Evolutionary conservation across 2,797 vertebrate genomes (phyloP), one percentile per base, ranked within the genome.

Genomic region (Acipenser transmontanus): DNA sequence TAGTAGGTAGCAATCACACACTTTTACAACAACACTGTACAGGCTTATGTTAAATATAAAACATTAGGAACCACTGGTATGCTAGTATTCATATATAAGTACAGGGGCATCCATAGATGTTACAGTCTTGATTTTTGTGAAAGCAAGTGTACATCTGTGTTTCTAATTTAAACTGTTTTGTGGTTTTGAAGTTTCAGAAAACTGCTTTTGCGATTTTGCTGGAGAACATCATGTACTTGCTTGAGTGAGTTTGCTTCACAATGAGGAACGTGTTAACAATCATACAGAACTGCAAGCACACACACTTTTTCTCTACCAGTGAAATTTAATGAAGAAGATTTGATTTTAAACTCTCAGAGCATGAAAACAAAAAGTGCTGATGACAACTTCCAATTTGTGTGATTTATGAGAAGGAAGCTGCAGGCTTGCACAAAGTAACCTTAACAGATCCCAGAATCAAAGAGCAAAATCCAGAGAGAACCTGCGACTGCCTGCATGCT

Each of bases 321-420:
- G 54, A 57, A 57, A 57, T 7, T 57, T 57, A 57, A 57, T 57
- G 54, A 57, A 57, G 54, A 57, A 57, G 13, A 57, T 13, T n/a
- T n/a, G 54, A 57, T 57, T 1, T 57, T 6, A 57, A 57, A n/a
- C 54, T 57, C 54, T 57, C 6, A n/a, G 54, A 57, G 54, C 54
- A 57, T 57, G 12, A 57, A 57, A 57, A 57, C 54, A 11, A 6
- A 57, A 57, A 57, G 54, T 57, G 54, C 54, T 57, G 54, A 57
- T 57, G 54, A 57, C 54, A 57, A 14, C n/a, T 13, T 57, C 12
- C 54, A 57, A 57, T 57, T 13, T 57, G 54, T 57, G 54, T 57
- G 54, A 57, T 57, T 57, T 57, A 57, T 57, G 54, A n/a, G 54
- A 57, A 11, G 54, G 7, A 6, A 10, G 12, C 9, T 6, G 6